phyloP scores from a whole-genome alignment of 2,797 vertebrate genomes.

The Lagorchestes hirsutus region DNA sequence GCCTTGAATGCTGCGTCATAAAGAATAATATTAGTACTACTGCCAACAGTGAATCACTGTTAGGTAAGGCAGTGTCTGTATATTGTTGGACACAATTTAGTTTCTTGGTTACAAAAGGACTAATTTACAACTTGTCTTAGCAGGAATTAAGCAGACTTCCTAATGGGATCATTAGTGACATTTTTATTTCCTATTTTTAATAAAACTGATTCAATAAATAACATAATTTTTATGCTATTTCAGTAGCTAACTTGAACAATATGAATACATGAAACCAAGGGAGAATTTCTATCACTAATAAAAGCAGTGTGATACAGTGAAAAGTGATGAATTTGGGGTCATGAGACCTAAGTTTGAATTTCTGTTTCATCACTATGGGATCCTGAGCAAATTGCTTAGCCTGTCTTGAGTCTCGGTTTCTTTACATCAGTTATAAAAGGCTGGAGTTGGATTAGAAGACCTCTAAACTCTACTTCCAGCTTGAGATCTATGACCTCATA shows the following conservation, averaged over 20 bases:
- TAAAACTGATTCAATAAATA: background rate
- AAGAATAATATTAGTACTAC: accelerated
- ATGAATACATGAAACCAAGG: too few species aligned
- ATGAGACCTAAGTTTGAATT: background rate
- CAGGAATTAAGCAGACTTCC: background rate
- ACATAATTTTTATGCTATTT: background rate
- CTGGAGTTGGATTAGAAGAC: background rate
- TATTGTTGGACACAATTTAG: background rate
- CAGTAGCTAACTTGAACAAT: background rate
- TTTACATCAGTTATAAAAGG: background rate
- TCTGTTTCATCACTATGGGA: background rate
- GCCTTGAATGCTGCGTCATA: accelerated
- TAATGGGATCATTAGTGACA: background rate
- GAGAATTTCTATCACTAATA: accelerated
- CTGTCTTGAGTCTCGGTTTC: background rate
- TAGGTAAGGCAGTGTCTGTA: background rate
- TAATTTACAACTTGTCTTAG: accelerated
- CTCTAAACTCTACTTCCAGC: background rate
- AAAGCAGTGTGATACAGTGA: background rate
- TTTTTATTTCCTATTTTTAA: background rate
- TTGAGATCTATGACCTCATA: background rate
- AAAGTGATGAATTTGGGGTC: background rate
- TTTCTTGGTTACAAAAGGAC: background rate
- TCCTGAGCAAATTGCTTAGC: background rate
- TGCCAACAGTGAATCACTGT: background rate